Conservation (phyloP, 2,113 vertebrate genomes). For the Cavia porcellus region DNA sequence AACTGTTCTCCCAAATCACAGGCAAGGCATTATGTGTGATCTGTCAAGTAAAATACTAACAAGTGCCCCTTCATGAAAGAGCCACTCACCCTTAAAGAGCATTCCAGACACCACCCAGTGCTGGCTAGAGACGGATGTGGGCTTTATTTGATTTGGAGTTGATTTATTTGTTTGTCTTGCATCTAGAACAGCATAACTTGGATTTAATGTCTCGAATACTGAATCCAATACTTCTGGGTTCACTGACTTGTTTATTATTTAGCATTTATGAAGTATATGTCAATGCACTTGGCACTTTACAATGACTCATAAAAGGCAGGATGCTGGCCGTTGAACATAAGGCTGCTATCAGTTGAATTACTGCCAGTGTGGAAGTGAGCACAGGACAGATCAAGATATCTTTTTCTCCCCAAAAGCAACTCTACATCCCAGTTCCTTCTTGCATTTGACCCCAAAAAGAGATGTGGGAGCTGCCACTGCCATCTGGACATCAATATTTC, state of each 20-base stretch:
- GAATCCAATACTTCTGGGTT: conserved; percentile 82
- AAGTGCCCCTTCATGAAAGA: conserved; percentile 73
- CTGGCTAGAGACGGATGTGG: conserved; percentile 43
- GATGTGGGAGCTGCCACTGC: neutral
- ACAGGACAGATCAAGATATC: neutral
- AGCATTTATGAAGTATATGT: conserved; percentile 83
- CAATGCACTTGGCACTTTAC: conserved; percentile 74
- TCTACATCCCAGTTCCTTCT: neutral
- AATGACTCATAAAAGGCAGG: conserved; percentile 80
- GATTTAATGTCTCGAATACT: conserved; percentile 75
- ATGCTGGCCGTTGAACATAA: conserved; percentile 60
- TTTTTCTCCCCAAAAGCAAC: conserved; percentile 33
- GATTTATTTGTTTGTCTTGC: conserved; percentile 83
- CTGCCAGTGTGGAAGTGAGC: conserved; percentile 17
- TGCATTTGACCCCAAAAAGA: conserved; percentile 25
- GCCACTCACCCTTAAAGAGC: conserved; percentile 69
- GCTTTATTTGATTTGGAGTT: conserved; percentile 81
- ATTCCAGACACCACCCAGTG: conserved; percentile 66
- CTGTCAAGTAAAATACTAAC: conserved; percentile 77
- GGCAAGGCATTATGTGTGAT: conserved; percentile 53
- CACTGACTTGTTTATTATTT: conserved; percentile 84
- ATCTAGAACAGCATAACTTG: conserved; percentile 75
- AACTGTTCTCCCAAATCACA: conserved; percentile 73
- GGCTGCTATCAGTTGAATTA: conserved; percentile 65
- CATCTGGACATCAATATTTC: neutral